phyloP scores from a whole-genome alignment of 2,797 vertebrate genomes.

The Ataeniobius toweri region DNA sequence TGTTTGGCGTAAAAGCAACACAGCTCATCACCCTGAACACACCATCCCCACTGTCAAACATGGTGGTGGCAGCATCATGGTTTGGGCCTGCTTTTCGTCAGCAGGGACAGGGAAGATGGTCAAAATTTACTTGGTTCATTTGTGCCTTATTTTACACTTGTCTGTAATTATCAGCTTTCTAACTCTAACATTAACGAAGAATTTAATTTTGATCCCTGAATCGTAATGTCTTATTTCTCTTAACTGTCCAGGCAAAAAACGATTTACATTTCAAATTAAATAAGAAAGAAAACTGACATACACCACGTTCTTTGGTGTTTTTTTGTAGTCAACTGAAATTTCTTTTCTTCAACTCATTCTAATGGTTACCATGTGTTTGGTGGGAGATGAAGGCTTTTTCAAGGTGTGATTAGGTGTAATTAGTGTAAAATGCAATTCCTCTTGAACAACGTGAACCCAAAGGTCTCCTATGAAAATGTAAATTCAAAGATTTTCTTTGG shows the following conservation, averaged over 20 bases:
- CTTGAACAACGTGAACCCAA: neutral
- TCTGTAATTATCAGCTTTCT: too few relatives aligned
- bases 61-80: too few relatives aligned
- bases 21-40: too few relatives aligned
- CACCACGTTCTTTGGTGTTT: neutral
- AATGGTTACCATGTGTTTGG: neutral
- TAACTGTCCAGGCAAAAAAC: neutral
- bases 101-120: too few relatives aligned
- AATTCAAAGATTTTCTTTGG: neutral
- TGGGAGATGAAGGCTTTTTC: slow-evolving; percentile 11
- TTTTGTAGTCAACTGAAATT: neutral
- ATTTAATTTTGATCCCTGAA: slow-evolving; percentile 7
- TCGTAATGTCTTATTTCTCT: slow-evolving; percentile 23
- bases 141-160: too few relatives aligned
- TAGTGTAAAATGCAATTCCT: slow-evolving; percentile 12
- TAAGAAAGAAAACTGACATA: neutral
- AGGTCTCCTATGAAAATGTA: neutral
- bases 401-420: slow-evolving; percentile 17
- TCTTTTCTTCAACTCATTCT: slow-evolving; percentile 3
- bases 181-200: neutral
- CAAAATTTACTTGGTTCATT: too few relatives aligned
- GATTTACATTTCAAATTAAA: neutral
- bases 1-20: too few relatives aligned
- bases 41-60: too few relatives aligned
- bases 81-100: too few relatives aligned